A percentile compares a stretch with the other conserved stretches of the same genome.
phyloP scores from a whole-genome alignment of 2,888 invertebrate species.

The Agriotes lineatus region DNA sequence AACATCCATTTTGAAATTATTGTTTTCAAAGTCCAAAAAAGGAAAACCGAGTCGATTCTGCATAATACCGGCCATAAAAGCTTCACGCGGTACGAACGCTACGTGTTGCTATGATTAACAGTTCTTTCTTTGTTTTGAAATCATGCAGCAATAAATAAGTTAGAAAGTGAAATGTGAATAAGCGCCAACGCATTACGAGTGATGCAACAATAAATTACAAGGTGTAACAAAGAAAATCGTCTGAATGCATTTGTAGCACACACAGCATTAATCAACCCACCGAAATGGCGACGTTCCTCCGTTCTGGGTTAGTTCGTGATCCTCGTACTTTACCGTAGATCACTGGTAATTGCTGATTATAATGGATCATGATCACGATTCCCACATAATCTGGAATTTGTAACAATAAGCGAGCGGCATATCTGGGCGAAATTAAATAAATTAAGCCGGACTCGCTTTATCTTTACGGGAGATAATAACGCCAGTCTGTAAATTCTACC shows the following conservation, averaged over 20 bases:
- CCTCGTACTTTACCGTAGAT: constrained; percentile 52
- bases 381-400: constrained; percentile 49
- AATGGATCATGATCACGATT: constrained; percentile 57
- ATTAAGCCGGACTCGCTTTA: constrained; percentile 23
- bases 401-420: constrained; percentile 43
- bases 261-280: constrained; percentile 24
- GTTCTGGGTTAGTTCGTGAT: constrained; percentile 52
- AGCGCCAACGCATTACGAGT: constrained; percentile 3
- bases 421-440: constrained; percentile 44
- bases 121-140: constrained; percentile 1
- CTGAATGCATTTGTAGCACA: constrained; percentile 7
- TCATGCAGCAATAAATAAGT: constrained; percentile 4
- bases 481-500: constrained; percentile 7
- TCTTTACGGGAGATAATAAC: constrained; percentile 19
- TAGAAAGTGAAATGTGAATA: constrained; percentile 16
- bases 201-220: constrained; percentile 15
- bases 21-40: no score
- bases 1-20: no score
- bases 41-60: no score
- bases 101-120: no score
- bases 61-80: no score
- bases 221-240: constrained; percentile 7
- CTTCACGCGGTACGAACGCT: no score
- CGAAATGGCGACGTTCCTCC: constrained; percentile 42
- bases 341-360: constrained; percentile 55